Base-by-base conservation (phyloP, 1,140 invertebrate genomes). In the Aplysia californica region DNA sequence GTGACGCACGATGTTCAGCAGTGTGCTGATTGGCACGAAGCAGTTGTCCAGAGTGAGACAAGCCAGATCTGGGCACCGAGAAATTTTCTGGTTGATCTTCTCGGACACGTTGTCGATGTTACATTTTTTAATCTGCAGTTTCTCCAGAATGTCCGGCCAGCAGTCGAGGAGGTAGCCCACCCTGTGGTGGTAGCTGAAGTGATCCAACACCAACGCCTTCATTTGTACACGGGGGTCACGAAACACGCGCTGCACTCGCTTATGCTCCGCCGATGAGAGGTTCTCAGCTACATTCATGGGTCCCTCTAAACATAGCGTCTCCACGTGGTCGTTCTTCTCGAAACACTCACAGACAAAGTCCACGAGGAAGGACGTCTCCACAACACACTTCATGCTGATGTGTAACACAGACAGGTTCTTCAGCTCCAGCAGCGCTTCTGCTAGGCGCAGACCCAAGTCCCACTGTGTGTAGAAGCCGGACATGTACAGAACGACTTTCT, bases 401-500 rank as follows among this genome's bases (percentile, higher is more conserved):
- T 75, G 55, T 36, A 83, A 31, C 1, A 64, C 73, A 18, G 66
- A 79, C 23, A 83, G 29, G 15, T 50, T 72, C 5, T 33, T 59
- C 66, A 83, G 64, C n/a, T 38, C 50, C 3, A 75, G 68, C 50
- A 83, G 58, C 4, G 79, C 79, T 35, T 71, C 44, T 0, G 81
- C 79, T 39, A 83, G 33, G 20, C 76, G 33, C 6, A 78, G 44
- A 29, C 75, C 75, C 1, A 79, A 33, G 23, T 44, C 41, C 21
- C 39, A 39, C 26, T 73, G 66, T 4, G 69, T 33, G 56, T 77
- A 76, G 55, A 83, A 68, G 1, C 77, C 76, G 70, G 79, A 76
- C 66, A 81, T 69, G 39, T 78, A 78, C 20, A 61, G 82, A 82
- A 79, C 85, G 84, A 58, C 87, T 89, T 70, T 80, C 23, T 73